Conservation (phyloP, 2,888 invertebrate species). For the Phorcus lineatus region DNA sequence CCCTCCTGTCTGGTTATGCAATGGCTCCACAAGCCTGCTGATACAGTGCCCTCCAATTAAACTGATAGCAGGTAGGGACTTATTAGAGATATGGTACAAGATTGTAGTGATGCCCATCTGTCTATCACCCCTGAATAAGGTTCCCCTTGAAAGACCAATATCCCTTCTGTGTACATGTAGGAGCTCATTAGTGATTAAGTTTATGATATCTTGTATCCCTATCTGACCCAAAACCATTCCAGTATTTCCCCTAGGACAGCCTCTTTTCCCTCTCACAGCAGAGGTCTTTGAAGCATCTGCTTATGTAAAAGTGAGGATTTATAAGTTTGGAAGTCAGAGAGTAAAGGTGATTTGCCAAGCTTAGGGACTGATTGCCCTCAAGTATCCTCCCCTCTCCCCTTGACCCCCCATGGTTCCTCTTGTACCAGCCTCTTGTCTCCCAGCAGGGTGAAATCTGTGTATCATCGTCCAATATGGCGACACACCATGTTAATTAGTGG, state of each 20-base stretch:
- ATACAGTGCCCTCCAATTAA: background rate
- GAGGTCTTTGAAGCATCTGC: too few relatives aligned
- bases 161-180: background rate
- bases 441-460: conserved; percentile 5
- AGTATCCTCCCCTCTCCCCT: background rate
- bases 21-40: background rate
- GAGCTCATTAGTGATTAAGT: background rate
- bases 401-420: too few relatives aligned
- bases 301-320: background rate
- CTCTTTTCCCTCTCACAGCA: too few relatives aligned
- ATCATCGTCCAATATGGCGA: background rate
- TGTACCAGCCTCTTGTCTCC: background rate
- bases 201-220: background rate
- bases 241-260: too few relatives aligned
- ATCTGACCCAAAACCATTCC: background rate
- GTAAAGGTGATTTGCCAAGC: background rate
- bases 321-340: background rate
- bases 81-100: too few relatives aligned
- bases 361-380: background rate
- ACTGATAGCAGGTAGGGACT: too few relatives aligned
- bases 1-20: background rate
- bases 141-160: background rate
- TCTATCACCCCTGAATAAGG: too few relatives aligned
- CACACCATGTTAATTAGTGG: conserved; percentile 10
- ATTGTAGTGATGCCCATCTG: too few relatives aligned